Base-by-base conservation (phyloP, 1,140 invertebrate genomes). In the Drosophila punjabiensis region DNA sequence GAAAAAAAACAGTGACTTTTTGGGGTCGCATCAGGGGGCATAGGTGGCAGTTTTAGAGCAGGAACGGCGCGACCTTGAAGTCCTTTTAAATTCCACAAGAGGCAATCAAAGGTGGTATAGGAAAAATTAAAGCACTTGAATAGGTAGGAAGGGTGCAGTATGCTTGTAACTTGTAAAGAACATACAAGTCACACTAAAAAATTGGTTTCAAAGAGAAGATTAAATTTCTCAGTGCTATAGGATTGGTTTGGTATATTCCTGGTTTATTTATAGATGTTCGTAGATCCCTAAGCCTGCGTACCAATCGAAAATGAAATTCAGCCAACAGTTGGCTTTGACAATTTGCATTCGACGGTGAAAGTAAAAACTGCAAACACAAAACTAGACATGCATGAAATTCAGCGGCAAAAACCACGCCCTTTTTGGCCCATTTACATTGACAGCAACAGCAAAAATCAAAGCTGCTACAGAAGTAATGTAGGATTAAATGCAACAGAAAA, bases 401-500 rank as follows among this genome's bases (percentile, higher is more conserved):
- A 73, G 52, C 55, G 67, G 75, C 50, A 73, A 69, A 73, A 74
- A 61, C 55, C 55, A 50, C 55, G 47, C 56, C 65, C 85, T 87
- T 87, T 84, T 84, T 61, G 39, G 65, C 58, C 76, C 76, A 79
- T 87, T 86, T 82, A 64, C 74, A 82, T 58, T 62, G 66, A 32
- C 59, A 53, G 37, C 37, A 45, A 67, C 62, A 77, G 55, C 59
- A 63, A 70, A 88, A 90, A 89, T 89, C 85, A 90, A 89, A 89
- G 80, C 85, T 85, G 84, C 76, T 79, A 76, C 76, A 82, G 66
- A 82, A 83, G 76, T 83, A 87, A 87, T 88, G 76, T 73, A 70
- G 75, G 82, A 89, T 85, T 89, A 85, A 89, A 89, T 76, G 79
- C 64, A 79, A 82, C 79, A 82, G 81, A 84, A 71, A 67, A 65